Evolutionary conservation across 2,888 invertebrate species (phyloP).

Genomic region (Scelioninae gen. 2): DNA sequence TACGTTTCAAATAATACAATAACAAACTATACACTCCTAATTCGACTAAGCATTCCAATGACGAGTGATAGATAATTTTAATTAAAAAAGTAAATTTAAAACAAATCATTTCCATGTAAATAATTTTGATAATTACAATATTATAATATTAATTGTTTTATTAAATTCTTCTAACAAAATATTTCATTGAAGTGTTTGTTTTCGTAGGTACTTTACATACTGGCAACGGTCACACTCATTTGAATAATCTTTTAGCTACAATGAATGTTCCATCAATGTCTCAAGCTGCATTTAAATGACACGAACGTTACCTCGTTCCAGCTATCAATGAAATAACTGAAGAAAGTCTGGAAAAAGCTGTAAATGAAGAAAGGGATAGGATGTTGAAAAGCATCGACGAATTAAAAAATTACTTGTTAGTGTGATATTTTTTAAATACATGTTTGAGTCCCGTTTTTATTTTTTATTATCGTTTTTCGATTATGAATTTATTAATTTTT

Average conservation of each 20-base stretch:
- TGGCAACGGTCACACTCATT: slow-evolving; percentile 20
- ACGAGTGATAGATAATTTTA: too few species aligned
- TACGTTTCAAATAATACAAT: too few species aligned
- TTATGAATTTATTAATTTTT: too few species aligned
- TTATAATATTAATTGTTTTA: too few species aligned
- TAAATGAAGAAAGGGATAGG: slow-evolving; percentile 9
- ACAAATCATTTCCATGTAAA: too few species aligned
- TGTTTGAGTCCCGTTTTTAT: neutral
- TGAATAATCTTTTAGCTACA: slow-evolving; percentile 15
- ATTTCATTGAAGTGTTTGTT: too few species aligned
- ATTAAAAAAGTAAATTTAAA: too few species aligned
- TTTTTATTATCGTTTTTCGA: too few species aligned
- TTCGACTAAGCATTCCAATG: too few species aligned
- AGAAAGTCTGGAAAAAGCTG: slow-evolving; percentile 15
- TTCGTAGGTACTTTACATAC: slow-evolving; percentile 11
- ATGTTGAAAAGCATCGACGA: slow-evolving; percentile 26
- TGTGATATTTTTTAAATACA: slow-evolving; percentile 8
- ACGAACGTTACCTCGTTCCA: slow-evolving; percentile 29
- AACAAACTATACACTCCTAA: too few species aligned
- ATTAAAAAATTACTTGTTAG: slow-evolving; percentile 34
- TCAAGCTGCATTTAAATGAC: slow-evolving; percentile 25
- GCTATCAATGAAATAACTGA: slow-evolving; percentile 8
- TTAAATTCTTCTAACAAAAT: too few species aligned
- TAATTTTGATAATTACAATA: too few species aligned
- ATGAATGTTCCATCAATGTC: slow-evolving; percentile 25